Evolutionary conservation across 2,113 vertebrate species (phyloP).

Genomic region (Dunckerocampus dactyliophorus): DNA sequence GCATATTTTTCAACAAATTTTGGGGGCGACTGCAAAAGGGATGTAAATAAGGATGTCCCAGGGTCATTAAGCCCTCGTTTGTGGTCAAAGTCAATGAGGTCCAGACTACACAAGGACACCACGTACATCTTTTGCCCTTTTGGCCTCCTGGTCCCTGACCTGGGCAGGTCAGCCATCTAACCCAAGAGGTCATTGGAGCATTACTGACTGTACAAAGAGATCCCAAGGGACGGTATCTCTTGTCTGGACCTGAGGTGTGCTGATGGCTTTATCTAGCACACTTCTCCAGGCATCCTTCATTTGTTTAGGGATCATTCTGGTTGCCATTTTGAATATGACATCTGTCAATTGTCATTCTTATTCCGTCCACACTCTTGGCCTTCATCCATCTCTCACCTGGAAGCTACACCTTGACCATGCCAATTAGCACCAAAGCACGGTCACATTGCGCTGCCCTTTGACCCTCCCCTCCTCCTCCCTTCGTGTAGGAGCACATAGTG

Average conservation of each 20-base stretch:
- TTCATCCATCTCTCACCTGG: slow-evolving; percentile 44
- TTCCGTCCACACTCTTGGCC: slow-evolving; percentile 32
- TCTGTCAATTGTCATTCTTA: slow-evolving; percentile 29
- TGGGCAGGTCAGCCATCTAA: slow-evolving; percentile 54
- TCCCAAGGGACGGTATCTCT: slow-evolving; percentile 29
- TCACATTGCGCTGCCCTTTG: slow-evolving; percentile 58
- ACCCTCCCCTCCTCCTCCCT: slow-evolving; percentile 32
- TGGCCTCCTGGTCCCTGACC: slow-evolving; percentile 35
- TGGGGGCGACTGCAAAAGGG: neutral
- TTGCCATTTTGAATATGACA: no score
- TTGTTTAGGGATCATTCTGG: neutral
- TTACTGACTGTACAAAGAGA: slow-evolving; percentile 59
- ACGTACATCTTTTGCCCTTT: slow-evolving; percentile 43
- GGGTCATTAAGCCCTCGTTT: slow-evolving; percentile 39
- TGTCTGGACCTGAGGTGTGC: slow-evolving; percentile 21
- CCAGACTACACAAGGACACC: slow-evolving; percentile 29
- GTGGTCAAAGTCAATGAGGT: slow-evolving; percentile 37
- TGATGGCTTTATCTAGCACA: neutral
- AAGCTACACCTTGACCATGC: slow-evolving; percentile 50
- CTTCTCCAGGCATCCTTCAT: neutral
- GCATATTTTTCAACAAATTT: slow-evolving; percentile 4
- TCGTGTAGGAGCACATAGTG: slow-evolving; percentile 32
- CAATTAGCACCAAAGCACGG: slow-evolving; percentile 61
- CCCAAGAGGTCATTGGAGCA: slow-evolving; percentile 40
- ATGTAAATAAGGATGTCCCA: slow-evolving; percentile 34